Evolutionary conservation across 92 coral and sea anemone species (phyloP).

Genomic region (Porites divaricata): DNA sequence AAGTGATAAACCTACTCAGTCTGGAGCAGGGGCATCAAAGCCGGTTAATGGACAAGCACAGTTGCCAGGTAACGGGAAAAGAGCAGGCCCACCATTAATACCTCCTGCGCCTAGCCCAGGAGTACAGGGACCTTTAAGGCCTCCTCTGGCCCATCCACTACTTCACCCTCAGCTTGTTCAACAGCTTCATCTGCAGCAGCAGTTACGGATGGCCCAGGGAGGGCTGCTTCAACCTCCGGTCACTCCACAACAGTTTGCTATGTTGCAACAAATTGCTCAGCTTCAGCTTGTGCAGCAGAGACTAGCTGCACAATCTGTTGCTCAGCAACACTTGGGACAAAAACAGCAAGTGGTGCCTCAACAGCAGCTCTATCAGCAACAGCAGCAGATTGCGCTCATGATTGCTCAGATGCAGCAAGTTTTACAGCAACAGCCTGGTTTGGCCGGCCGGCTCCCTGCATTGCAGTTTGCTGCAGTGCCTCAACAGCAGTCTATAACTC

Average conservation of each 20-base stretch:
- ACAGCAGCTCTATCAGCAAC: constrained; percentile 91
- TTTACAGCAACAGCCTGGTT: constrained; percentile 84
- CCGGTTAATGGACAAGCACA: constrained; percentile 45
- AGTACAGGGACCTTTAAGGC: constrained; percentile 76
- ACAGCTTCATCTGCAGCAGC: constrained; percentile 89
- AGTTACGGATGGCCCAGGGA: constrained; percentile 94
- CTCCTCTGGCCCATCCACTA: constrained; percentile 74
- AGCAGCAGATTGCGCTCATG: constrained; percentile 94
- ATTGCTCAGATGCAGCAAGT: constrained; percentile 94
- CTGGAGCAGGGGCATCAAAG: constrained; percentile 37
- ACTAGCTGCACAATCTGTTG: constrained; percentile 84
- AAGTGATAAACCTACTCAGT: constrained; percentile 19
- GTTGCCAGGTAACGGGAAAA: constrained; percentile 34
- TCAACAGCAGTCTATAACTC: constrained; percentile 48
- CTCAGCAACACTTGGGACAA: constrained; percentile 86
- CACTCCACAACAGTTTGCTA: constrained; percentile 88
- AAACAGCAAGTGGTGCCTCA: constrained; percentile 73
- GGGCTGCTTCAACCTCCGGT: constrained; percentile 89
- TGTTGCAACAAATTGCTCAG: constrained; percentile 89
- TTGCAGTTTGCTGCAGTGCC: constrained; percentile 62
- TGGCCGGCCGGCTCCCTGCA: constrained; percentile 64
- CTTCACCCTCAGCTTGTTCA: constrained; percentile 89
- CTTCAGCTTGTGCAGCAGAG: constrained; percentile 94
- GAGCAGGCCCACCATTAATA: constrained; percentile 36
- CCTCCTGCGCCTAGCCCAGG: constrained; percentile 71